Conservation (phyloP, 1,140 invertebrate genomes). For the Eumeta japonica region DNA sequence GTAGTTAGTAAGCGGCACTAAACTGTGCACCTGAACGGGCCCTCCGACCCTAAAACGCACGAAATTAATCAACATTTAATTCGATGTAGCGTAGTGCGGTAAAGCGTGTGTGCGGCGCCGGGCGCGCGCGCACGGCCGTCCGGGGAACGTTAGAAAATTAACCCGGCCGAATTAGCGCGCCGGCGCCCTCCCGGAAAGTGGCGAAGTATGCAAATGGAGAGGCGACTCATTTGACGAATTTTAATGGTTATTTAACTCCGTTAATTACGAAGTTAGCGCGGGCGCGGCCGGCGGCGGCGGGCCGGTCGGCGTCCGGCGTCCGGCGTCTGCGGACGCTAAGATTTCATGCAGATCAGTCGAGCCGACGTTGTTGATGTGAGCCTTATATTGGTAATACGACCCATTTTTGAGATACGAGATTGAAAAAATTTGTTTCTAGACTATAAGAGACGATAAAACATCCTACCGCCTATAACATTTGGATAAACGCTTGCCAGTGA, state of each 20-base stretch:
- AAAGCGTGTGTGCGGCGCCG: constrained; percentile 26
- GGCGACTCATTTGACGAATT: constrained; percentile 53
- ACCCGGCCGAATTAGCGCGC: constrained; percentile 26
- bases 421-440: too few species aligned
- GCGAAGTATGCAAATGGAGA: constrained; percentile 53
- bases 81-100: constrained; percentile 46
- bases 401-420: too few species aligned
- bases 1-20: constrained; percentile 33
- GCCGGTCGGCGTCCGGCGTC: too few species aligned
- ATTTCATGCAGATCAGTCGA: too few species aligned
- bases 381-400: too few species aligned
- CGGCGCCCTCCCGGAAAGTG: constrained; percentile 30
- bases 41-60: constrained; percentile 24
- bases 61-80: constrained; percentile 55
- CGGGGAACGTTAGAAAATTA: constrained; percentile 43
- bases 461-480: too few species aligned
- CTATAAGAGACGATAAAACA: too few species aligned
- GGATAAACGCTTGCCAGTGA: too few species aligned
- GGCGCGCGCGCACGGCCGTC: constrained; percentile 26
- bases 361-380: too few species aligned
- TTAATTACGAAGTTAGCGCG: constrained; percentile 52
- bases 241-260: constrained; percentile 54
- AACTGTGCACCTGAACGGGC: constrained; percentile 34
- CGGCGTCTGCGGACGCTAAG: too few species aligned
- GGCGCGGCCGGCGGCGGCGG: too few species aligned